phyloP scores from a whole-genome alignment of 2,113 vertebrate genomes.

The Colossoma macropomum region DNA sequence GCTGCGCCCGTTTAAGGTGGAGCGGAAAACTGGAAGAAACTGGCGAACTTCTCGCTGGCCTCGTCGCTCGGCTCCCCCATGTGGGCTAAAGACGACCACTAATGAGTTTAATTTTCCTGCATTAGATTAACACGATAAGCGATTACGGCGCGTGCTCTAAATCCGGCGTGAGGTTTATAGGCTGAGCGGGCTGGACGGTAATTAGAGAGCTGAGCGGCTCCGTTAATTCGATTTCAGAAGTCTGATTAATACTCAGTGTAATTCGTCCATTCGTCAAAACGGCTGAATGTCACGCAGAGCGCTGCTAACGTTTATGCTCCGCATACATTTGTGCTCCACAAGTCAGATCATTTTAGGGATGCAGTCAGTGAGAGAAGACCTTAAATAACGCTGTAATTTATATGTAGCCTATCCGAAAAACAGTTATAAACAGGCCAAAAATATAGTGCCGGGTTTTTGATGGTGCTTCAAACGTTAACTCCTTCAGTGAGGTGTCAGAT shows the following conservation, averaged over 20 bases:
- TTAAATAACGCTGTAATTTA: background rate
- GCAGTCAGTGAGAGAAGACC: background rate
- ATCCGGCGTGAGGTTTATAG: background rate
- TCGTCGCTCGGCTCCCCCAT: no score
- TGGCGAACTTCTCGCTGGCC: background rate
- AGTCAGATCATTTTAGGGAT: no score
- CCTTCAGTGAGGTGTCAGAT: background rate
- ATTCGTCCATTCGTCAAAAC: constrained; percentile 2
- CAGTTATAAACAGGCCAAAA: background rate
- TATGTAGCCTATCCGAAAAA: no score
- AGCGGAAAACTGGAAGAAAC: background rate
- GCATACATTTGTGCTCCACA: background rate
- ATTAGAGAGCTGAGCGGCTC: constrained; percentile 9
- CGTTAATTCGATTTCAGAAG: constrained; percentile 28
- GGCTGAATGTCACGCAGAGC: background rate
- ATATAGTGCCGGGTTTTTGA: background rate
- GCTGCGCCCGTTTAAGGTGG: background rate
- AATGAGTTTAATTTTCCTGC: constrained; percentile 4
- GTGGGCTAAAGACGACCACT: background rate
- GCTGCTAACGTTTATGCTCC: background rate
- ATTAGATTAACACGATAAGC: background rate
- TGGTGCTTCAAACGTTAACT: background rate
- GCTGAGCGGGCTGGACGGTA: constrained; percentile 7
- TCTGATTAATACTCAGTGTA: constrained; percentile 30
- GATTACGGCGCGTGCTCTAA: background rate